Conservation (phyloP, 2,113 vertebrate species). For the Stigmatopora nigra region DNA sequence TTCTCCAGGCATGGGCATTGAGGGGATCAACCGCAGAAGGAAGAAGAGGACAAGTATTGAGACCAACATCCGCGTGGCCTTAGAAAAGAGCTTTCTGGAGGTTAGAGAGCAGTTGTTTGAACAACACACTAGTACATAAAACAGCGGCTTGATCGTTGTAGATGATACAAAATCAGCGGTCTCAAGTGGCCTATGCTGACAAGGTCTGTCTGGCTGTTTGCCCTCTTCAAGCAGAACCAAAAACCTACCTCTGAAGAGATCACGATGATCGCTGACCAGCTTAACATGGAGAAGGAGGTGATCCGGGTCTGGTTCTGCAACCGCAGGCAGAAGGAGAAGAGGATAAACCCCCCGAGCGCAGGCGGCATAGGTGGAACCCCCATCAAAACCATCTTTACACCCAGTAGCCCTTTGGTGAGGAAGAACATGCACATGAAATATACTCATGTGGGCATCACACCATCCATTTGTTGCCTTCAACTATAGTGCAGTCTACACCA, state of each 20-base stretch:
- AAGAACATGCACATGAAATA: background rate
- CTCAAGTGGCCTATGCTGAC: slow-evolving; percentile 46
- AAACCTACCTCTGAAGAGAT: slow-evolving; percentile 99
- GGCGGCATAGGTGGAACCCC: slow-evolving; percentile 77
- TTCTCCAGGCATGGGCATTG: slow-evolving; percentile 86
- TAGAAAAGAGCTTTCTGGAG: slow-evolving; percentile 99
- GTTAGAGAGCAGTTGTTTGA: slow-evolving; percentile 63
- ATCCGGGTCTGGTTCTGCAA: slow-evolving; percentile 99
- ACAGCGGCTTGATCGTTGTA: background rate
- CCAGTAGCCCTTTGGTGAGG: slow-evolving; percentile 86
- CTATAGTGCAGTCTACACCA: too few relatives aligned
- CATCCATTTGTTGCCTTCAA: too few relatives aligned
- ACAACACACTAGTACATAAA: too few relatives aligned
- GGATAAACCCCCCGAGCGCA: slow-evolving; percentile 96
- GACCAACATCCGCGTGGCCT: slow-evolving; percentile 99
- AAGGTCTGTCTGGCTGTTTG: slow-evolving; percentile 64
- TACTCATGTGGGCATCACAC: background rate
- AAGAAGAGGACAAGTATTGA: slow-evolving; percentile 99
- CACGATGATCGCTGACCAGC: slow-evolving; percentile 98
- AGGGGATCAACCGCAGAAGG: slow-evolving; percentile 95
- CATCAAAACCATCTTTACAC: slow-evolving; percentile 94
- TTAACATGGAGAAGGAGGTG: slow-evolving; percentile 99
- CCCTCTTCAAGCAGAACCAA: slow-evolving; percentile 90
- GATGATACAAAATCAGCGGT: background rate
- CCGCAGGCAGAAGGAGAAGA: slow-evolving; percentile 97